Conservation (phyloP, 2,797 vertebrate genomes). For the Falco rusticolus region DNA sequence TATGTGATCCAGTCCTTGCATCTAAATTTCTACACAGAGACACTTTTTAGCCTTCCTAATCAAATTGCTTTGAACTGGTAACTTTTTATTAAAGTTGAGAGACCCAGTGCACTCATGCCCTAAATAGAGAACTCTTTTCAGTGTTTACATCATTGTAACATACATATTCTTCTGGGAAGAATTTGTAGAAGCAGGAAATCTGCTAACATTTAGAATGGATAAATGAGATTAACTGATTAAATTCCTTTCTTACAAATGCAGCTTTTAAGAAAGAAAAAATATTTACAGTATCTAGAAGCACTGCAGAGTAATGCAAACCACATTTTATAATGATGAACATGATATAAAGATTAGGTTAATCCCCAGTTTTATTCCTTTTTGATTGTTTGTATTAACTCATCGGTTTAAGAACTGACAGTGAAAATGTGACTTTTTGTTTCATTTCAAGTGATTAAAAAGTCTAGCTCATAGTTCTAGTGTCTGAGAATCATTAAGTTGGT, state of each 20-base stretch:
- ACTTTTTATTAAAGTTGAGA: neutral
- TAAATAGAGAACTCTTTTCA: neutral
- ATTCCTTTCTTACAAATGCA: neutral
- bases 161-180: neutral
- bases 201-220: conserved; percentile 34
- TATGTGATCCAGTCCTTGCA: neutral
- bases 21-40: neutral
- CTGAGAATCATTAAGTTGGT: neutral
- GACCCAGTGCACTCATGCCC: neutral
- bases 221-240: conserved; percentile 34
- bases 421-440: neutral
- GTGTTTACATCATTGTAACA: neutral
- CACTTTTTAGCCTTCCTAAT: neutral
- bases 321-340: neutral
- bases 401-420: neutral
- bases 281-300: neutral
- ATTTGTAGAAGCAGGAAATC: conserved; percentile 20
- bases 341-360: neutral
- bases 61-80: neutral
- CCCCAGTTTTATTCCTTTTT: neutral
- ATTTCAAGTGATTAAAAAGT: neutral
- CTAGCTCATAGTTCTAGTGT: neutral
- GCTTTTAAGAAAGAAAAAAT: conserved; percentile 22
- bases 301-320: conserved; percentile 2
- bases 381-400: neutral